phyloP scores from a whole-genome alignment of 2,113 vertebrate genomes.

The Pomatostomus ruficeps region DNA sequence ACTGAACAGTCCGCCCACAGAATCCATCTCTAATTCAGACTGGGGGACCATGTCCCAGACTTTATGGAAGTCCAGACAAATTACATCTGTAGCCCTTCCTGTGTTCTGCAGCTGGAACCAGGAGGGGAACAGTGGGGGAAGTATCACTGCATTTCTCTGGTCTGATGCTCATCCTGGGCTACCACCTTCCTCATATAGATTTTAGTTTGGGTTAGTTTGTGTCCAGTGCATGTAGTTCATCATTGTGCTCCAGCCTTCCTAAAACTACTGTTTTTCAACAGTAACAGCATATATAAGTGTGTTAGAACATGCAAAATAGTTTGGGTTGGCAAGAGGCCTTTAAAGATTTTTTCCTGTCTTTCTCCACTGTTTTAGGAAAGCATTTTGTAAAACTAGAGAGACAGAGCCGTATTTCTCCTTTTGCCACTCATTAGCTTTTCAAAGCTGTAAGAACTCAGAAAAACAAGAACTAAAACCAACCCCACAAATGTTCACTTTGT shows the following conservation, averaged over 20 bases:
- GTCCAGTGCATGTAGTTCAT: not conserved
- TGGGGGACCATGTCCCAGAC: not conserved
- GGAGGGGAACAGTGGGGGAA: not conserved
- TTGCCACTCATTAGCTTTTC: not conserved
- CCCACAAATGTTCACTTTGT: not conserved
- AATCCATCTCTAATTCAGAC: not conserved
- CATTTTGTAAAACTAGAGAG: not conserved
- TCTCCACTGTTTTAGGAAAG: not conserved
- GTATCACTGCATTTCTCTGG: not conserved
- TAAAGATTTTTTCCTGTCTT: not conserved
- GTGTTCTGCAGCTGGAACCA: not conserved
- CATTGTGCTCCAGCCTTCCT: not conserved
- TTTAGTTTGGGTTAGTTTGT: not conserved
- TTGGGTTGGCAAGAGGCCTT: not conserved
- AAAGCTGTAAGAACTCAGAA: not conserved
- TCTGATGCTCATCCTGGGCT: not conserved
- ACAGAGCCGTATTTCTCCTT: not conserved
- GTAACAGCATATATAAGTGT: not conserved
- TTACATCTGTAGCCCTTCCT: not conserved
- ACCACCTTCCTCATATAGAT: not conserved
- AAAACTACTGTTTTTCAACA: not conserved
- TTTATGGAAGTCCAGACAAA: not conserved
- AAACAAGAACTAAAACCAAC: not conserved
- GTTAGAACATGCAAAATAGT: not conserved
- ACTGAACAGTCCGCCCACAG: not conserved